Conservation (phyloP, 2,888 invertebrate species). For the Tachina grossa region DNA sequence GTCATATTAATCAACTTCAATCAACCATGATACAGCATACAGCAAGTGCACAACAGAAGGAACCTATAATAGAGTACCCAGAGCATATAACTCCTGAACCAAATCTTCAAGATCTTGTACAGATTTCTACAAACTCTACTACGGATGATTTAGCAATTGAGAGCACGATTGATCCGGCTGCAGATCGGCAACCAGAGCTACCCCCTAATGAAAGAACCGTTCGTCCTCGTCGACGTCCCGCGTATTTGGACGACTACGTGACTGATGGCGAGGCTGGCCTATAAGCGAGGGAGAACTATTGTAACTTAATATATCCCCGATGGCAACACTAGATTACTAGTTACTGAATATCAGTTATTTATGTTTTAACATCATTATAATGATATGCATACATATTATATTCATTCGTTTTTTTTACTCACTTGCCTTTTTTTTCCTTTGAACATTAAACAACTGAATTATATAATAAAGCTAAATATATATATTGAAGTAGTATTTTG, state of each 20-base stretch:
- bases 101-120: background rate
- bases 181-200: background rate
- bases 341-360: too few relatives aligned
- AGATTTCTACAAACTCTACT: background rate
- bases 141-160: background rate
- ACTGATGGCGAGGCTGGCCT: constrained; percentile 7
- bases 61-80: background rate
- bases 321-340: too few relatives aligned
- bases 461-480: too few relatives aligned
- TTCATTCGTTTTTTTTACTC: too few relatives aligned
- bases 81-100: background rate
- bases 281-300: too few relatives aligned
- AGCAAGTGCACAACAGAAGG: background rate
- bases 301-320: too few relatives aligned
- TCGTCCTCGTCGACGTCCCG: constrained; percentile 24
- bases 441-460: too few relatives aligned
- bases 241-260: constrained; percentile 39
- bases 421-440: too few relatives aligned
- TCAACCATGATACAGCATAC: background rate
- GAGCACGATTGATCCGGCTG: background rate
- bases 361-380: too few relatives aligned
- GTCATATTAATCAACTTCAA: constrained; percentile 42
- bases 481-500: too few relatives aligned
- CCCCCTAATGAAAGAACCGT: constrained; percentile 6
- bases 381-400: too few relatives aligned